Evolutionary conservation across 2,888 invertebrate genomes (phyloP).

Genomic region (Cyaniris semiargus): DNA sequence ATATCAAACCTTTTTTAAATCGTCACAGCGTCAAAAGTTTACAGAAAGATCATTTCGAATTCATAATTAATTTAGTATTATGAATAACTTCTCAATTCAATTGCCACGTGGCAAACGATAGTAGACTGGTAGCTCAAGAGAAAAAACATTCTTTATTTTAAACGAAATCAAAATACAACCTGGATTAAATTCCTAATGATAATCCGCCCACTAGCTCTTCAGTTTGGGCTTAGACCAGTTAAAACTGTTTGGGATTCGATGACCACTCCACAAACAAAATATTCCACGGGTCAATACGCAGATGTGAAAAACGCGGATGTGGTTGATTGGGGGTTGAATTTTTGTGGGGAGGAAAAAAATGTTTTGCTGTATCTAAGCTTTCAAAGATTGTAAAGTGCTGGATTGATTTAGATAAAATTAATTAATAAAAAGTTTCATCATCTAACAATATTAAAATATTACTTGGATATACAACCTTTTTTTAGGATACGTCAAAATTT

Average conservation of each 20-base stretch:
- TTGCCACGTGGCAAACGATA: not conserved
- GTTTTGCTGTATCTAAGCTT: not conserved
- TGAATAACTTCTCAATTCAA: too few relatives aligned
- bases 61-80: too few relatives aligned
- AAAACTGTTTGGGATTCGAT: conserved; percentile 47
- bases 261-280: conserved; percentile 49
- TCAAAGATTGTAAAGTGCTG: not conserved
- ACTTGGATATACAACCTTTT: too few relatives aligned
- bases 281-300: conserved; percentile 49
- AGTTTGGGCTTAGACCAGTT: conserved; percentile 54
- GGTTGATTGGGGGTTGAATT: conserved; percentile 31
- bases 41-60: too few relatives aligned
- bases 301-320: conserved; percentile 35
- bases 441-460: too few relatives aligned
- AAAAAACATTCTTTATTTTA: not conserved
- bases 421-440: too few relatives aligned
- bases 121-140: not conserved
- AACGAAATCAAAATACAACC: not conserved
- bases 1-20: too few relatives aligned
- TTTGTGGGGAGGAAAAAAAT: conserved; percentile 33
- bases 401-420: too few relatives aligned
- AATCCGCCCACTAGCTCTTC: conserved; percentile 41
- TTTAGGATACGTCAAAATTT: too few relatives aligned
- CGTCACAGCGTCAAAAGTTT: too few relatives aligned
- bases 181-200: conserved; percentile 6